These are phyloP conservation scores for Latrodectus hesperus DNA, from an alignment of 2,888 invertebrate genomes.

Conservation along the genomic window DNA sequence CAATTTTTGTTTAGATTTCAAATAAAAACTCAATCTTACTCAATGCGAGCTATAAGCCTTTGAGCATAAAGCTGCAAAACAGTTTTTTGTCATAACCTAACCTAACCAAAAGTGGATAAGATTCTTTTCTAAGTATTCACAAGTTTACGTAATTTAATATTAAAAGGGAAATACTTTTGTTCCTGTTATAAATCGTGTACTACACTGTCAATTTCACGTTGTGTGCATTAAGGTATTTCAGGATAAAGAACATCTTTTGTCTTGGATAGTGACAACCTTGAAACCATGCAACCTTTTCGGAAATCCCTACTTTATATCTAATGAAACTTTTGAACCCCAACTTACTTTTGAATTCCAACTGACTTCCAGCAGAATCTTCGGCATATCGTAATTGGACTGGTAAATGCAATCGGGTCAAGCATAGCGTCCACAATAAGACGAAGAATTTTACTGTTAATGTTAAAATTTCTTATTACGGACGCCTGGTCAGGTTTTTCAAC, in stretches of 20 bases:
- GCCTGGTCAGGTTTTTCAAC: background rate
- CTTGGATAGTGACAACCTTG: background rate
- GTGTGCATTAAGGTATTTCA: background rate
- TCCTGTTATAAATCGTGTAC: too few species aligned
- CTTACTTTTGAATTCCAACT: too few species aligned
- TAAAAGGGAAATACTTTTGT: too few species aligned
- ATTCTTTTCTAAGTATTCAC: too few species aligned
- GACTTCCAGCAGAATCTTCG: background rate
- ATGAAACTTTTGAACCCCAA: background rate
- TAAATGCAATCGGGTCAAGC: background rate
- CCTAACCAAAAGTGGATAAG: too few species aligned
- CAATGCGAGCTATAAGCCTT: too few species aligned
- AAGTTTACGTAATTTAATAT: too few species aligned
- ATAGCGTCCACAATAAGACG: background rate
- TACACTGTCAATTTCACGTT: background rate
- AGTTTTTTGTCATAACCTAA: too few species aligned
- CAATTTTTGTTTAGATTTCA: too few species aligned
- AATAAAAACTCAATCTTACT: too few species aligned
- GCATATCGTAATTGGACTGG: background rate
- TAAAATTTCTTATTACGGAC: background rate
- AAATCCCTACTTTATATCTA: background rate
- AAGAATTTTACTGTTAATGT: background rate
- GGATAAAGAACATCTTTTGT: background rate
- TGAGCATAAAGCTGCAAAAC: too few species aligned
- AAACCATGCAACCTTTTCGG: background rate